These are phyloP conservation scores for Haliclystus octoradiatus DNA, from an alignment of 30 jellyfish, hydroid and myxozoan species.

Conservation along the genomic window DNA sequence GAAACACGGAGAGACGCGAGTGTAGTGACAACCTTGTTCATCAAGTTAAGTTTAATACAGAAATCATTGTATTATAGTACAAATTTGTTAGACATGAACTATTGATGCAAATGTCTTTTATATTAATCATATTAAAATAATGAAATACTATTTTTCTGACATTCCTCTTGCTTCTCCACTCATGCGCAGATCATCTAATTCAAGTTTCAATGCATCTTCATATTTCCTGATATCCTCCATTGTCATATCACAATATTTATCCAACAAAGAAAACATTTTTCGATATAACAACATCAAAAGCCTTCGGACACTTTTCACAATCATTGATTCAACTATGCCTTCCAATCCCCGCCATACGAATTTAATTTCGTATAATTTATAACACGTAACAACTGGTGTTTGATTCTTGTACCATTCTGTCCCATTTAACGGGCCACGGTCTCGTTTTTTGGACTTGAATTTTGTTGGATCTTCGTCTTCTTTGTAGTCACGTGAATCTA, in stretches of 20 bases:
- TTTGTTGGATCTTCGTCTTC: constrained; percentile 80
- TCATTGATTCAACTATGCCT: constrained; percentile 46
- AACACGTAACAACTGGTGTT: constrained; percentile 91
- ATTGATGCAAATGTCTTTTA: no score
- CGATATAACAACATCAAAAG: constrained; percentile 79
- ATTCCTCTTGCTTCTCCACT: constrained; percentile 68
- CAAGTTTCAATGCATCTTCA: constrained; percentile 72
- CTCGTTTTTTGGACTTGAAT: constrained; percentile 64
- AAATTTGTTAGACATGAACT: no score
- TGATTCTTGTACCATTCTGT: constrained; percentile 53
- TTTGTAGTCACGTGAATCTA: constrained; percentile 57
- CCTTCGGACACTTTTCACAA: constrained; percentile 58
- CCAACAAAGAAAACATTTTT: constrained; percentile 96
- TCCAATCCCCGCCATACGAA: constrained; percentile 71
- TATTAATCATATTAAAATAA: no score
- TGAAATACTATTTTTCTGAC: no score
- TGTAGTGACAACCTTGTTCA: no score
- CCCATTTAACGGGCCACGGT: constrained; percentile 85
- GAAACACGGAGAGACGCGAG: no score
- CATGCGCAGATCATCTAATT: constrained; percentile 52
- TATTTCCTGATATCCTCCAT: constrained; percentile 77
- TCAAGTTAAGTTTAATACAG: no score
- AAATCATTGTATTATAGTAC: no score
- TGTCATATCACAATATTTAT: constrained; percentile 87
- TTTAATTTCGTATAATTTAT: constrained; percentile 64